Evolutionary conservation across 2,113 vertebrate genomes (phyloP).

Genomic region (Uria lomvia): DNA sequence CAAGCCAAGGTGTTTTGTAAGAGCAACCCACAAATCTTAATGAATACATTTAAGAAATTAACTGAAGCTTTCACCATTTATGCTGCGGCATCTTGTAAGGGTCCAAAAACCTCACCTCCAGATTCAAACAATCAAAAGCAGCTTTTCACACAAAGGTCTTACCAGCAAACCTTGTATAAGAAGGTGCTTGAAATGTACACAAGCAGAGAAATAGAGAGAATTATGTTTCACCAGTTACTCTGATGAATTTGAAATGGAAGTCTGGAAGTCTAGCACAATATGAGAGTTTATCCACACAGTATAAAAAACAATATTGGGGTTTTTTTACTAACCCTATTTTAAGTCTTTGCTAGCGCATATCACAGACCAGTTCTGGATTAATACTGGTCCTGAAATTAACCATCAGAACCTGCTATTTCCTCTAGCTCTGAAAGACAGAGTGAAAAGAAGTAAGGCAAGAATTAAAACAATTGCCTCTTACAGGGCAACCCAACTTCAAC

Average conservation of each 20-base stretch:
- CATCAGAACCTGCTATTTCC: neutral
- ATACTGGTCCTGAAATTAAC: neutral
- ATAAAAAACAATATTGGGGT: neutral
- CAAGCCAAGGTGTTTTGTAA: slow-evolving; percentile 3
- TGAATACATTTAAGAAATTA: neutral
- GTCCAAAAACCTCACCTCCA: neutral
- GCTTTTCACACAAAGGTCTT: neutral
- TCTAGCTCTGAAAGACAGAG: neutral
- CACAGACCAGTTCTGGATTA: neutral
- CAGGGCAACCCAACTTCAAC: neutral
- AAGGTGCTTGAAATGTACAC: neutral
- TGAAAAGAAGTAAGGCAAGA: neutral
- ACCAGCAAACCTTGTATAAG: neutral
- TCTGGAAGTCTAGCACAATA: neutral
- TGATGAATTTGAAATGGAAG: neutral
- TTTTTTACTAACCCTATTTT: neutral
- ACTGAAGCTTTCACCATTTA: slow-evolving; percentile 1
- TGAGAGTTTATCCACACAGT: neutral
- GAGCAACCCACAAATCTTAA: slow-evolving; percentile 17
- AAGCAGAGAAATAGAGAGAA: neutral
- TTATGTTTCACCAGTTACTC: neutral
- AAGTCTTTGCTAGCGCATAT: neutral
- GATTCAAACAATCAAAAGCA: neutral
- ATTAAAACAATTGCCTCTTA: neutral
- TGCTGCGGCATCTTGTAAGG: neutral